These are phyloP conservation scores for Dolichotis patagonum DNA, from an alignment of 2,113 vertebrate genomes.

Conservation along the genomic window DNA sequence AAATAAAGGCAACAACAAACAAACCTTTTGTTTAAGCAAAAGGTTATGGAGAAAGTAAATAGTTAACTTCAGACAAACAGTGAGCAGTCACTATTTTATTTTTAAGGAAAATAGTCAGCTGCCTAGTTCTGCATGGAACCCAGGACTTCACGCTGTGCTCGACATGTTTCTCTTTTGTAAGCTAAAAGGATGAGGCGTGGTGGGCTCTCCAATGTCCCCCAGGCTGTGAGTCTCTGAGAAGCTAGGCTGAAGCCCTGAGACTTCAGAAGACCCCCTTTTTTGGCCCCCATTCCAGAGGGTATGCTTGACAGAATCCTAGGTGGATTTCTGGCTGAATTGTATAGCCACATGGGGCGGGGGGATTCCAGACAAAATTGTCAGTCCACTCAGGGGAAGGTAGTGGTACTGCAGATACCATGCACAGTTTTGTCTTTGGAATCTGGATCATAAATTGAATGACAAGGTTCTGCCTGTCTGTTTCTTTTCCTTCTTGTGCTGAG, in stretches of 20 bases:
- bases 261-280: neutral
- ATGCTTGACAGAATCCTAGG: neutral
- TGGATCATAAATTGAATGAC: neutral
- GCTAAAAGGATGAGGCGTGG: neutral
- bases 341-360: neutral
- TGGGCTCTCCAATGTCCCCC: neutral
- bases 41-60: neutral
- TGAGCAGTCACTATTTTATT: neutral
- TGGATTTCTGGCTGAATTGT: neutral
- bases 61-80: neutral
- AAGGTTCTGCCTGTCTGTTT: neutral
- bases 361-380: no score
- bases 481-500: neutral
- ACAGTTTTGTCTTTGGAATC: neutral
- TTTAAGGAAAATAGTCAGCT: neutral
- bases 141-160: neutral
- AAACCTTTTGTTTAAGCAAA: no score
- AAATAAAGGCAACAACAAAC: neutral
- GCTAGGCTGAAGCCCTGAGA: neutral
- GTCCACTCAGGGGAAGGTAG: no score
- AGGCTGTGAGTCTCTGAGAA: neutral
- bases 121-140: neutral
- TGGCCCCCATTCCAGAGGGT: neutral
- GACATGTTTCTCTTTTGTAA: neutral
- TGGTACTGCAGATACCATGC: rapidly evolving